A percentile compares a stretch with the other conserved stretches of the same genome.
These are phyloP conservation scores for Anoncus sp. DNA, from an alignment of 2,888 invertebrate species.

Conservation along the genomic window DNA sequence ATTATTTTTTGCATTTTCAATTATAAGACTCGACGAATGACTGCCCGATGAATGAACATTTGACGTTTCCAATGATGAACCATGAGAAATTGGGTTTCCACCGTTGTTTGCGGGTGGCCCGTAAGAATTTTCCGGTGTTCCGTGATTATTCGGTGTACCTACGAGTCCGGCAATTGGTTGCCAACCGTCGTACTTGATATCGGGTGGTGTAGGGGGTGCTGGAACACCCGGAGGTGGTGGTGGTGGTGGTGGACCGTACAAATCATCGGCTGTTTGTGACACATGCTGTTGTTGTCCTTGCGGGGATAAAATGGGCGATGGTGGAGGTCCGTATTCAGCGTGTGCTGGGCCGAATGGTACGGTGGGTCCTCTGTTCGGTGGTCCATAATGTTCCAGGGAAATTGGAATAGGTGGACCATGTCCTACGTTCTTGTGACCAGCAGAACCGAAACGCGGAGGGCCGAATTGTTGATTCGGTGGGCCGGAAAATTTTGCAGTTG, in stretches of 20 bases:
- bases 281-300: conserved; percentile 81
- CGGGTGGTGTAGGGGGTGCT: conserved; percentile 90
- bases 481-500: conserved; percentile 76
- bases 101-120: conserved; percentile 53
- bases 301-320: conserved; percentile 63
- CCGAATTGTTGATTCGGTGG: conserved; percentile 80
- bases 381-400: conserved; percentile 79
- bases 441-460: conserved; percentile 63
- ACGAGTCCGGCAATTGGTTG: conserved; percentile 91
- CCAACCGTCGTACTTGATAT: conserved; percentile 93
- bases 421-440: conserved; percentile 67
- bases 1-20: conserved; percentile 68
- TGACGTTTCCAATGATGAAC: conserved; percentile 35
- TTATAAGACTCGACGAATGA: conserved; percentile 39
- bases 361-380: conserved; percentile 70
- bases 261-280: conserved; percentile 78
- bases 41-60: conserved; percentile 41
- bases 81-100: conserved; percentile 36
- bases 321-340: conserved; percentile 74
- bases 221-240: conserved; percentile 89
- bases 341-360: conserved; percentile 72
- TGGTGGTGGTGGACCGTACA: conserved; percentile 87
- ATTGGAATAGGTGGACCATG: conserved; percentile 76
- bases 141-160: conserved; percentile 74
- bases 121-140: conserved; percentile 58